Evolutionary conservation across 2,113 vertebrate species (phyloP).

Genomic region (Sakesphorus luctuosus): DNA sequence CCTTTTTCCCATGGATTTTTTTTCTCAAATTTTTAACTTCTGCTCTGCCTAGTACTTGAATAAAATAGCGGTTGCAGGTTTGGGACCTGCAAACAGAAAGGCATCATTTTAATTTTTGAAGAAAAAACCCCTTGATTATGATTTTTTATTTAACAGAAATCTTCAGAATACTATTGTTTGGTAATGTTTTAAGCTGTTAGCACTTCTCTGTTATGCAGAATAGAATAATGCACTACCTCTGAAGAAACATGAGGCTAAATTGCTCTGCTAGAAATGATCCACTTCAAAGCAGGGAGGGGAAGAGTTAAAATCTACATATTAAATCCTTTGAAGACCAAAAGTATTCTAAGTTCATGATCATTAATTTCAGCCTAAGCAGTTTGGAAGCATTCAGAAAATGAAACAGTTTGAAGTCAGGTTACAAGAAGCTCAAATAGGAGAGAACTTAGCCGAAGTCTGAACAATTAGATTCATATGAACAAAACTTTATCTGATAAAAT

Average conservation of each 20-base stretch:
- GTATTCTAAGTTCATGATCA: neutral
- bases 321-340: neutral
- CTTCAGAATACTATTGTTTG: neutral
- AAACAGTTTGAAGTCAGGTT: neutral
- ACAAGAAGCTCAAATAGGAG: constrained; percentile 27
- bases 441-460: constrained; percentile 19
- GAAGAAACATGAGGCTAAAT: neutral
- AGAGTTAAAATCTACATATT: neutral
- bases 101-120: neutral
- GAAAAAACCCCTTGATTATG: neutral
- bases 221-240: neutral
- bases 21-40: neutral
- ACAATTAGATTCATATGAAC: constrained; percentile 47
- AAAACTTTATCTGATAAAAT: constrained; percentile 51
- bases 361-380: neutral
- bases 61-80: neutral
- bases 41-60: neutral
- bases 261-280: neutral
- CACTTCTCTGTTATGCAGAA: neutral
- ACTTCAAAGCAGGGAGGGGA: neutral
- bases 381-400: constrained; percentile 44
- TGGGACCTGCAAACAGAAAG: neutral
- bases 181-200: neutral
- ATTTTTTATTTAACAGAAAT: neutral
- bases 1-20: neutral